Percentiles rank a stretch among this genome's conserved stretches.
Evolutionary conservation across 2,113 vertebrate species (phyloP).

Genomic region (Triplophysa dalaica): DNA sequence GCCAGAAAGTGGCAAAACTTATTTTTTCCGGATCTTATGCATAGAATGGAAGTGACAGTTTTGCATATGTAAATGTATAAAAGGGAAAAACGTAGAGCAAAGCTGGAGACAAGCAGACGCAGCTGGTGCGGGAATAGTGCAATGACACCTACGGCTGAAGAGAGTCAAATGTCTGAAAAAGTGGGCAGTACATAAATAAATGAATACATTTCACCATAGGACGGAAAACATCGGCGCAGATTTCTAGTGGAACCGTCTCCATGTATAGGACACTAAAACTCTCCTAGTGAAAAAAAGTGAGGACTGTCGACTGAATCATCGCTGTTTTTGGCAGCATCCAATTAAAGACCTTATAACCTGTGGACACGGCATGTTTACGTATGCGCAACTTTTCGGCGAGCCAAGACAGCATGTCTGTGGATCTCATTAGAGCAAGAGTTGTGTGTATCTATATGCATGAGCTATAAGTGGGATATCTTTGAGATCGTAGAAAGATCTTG

Average conservation of each 20-base stretch:
- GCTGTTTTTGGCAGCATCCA: constrained; percentile 48
- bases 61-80: constrained; percentile 53
- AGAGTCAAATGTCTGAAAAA: constrained; percentile 2
- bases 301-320: neutral
- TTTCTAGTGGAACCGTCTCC: neutral
- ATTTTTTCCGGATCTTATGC: constrained; percentile 63
- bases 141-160: neutral
- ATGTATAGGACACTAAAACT: neutral
- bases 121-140: neutral
- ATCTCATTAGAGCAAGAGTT: constrained; percentile 58
- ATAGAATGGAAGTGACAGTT: constrained; percentile 59
- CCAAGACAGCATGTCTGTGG: constrained; percentile 44
- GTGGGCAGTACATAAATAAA: constrained; percentile 14
- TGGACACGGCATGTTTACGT: constrained; percentile 61
- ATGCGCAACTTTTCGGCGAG: constrained; percentile 45
- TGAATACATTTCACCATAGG: neutral
- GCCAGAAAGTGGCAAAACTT: constrained; percentile 32
- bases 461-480: constrained; percentile 26
- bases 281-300: constrained; percentile 24
- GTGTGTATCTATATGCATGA: constrained; percentile 14
- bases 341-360: constrained; percentile 63
- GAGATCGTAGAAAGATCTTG: constrained; percentile 5
- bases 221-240: neutral
- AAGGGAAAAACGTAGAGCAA: neutral
- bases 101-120: constrained; percentile 2